These are phyloP conservation scores for Antheraea assamensis DNA, from an alignment of 2,888 invertebrate species.

Conservation along the genomic window DNA sequence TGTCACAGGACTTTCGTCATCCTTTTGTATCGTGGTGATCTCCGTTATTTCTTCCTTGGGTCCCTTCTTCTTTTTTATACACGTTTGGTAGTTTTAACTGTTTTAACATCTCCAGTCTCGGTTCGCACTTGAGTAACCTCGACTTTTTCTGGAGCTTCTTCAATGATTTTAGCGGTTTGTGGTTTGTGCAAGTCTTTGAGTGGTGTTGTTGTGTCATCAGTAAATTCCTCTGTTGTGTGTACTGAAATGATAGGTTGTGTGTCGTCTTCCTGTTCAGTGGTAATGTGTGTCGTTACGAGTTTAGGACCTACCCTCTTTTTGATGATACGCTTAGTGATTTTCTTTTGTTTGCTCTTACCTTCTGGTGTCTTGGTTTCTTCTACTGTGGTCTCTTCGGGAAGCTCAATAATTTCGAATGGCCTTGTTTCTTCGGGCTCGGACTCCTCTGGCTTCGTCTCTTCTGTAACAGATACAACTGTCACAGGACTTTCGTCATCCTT, in stretches of 20 bases:
- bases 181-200: slow-evolving; percentile 22
- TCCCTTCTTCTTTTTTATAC: slow-evolving; percentile 68
- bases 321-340: neutral
- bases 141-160: slow-evolving; percentile 48
- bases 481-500: slow-evolving; percentile 43
- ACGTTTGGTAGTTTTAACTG: slow-evolving; percentile 62
- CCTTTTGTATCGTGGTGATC: slow-evolving; percentile 62
- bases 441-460: neutral
- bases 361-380: slow-evolving; percentile 46
- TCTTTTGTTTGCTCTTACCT: slow-evolving; percentile 34
- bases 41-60: slow-evolving; percentile 68
- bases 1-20: slow-evolving; percentile 51
- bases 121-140: slow-evolving; percentile 61
- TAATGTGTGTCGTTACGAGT: slow-evolving; percentile 30
- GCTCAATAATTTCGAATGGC: neutral
- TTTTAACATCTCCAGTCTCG: slow-evolving; percentile 48
- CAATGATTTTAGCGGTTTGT: slow-evolving; percentile 41
- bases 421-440: neutral
- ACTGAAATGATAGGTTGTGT: slow-evolving; percentile 42
- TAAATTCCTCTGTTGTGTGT: slow-evolving; percentile 31
- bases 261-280: slow-evolving; percentile 47
- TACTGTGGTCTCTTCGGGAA: slow-evolving; percentile 31
- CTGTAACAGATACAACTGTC: neutral
- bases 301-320: slow-evolving; percentile 33
- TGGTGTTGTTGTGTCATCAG: slow-evolving; percentile 36